Base-by-base conservation (phyloP, 2,888 invertebrate species). In the Xylota sylvarum region DNA sequence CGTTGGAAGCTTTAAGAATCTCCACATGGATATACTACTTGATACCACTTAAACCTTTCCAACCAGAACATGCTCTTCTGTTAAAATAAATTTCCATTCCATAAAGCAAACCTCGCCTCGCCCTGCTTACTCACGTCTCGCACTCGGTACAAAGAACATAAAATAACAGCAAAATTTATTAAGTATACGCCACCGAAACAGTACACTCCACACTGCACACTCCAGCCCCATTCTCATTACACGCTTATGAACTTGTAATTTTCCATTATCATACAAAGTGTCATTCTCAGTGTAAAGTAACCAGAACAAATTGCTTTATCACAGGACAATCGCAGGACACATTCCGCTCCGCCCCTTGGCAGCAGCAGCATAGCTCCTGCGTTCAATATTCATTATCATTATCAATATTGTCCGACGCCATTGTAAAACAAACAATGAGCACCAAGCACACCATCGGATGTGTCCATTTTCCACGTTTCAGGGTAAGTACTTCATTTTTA, bases 381-480 rank as follows among this genome's bases (percentile, higher is more conserved):
- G 72, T 78, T 86, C 86, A 86, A 78, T 86, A 86, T 86, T 86
- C 86, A 86, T 86, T 82, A 86, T 73, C 82, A 82, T 86, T 86
- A 86, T 86, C 86, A 86, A 86, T 86, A 82, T 86, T 86, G 77
- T 50, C 78, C 55, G 72, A 77, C 67, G 77, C 55, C 67, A 84
- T 79, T 82, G 86, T 72, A 46, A 67, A 60, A 81, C 55, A 52
- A 74, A 67, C 81, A 83, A 69, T 56, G 56, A 69, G 10, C 30
- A 67, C 35, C 64, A 55, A 65, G 65, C 40, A 62, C 55, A 58
- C 55, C 56, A 60, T 27, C 56, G 55, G 40, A 19, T 70, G 52
- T 60, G 70, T 32, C 70, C 70, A 12, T 37, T 58, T 30, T 48
- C 50, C 56, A 27, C 9, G 55, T 32, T 35, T 30, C 40, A 30